Conservation (phyloP, 2,113 vertebrate species). For the Herpailurus yagouaroundi region DNA sequence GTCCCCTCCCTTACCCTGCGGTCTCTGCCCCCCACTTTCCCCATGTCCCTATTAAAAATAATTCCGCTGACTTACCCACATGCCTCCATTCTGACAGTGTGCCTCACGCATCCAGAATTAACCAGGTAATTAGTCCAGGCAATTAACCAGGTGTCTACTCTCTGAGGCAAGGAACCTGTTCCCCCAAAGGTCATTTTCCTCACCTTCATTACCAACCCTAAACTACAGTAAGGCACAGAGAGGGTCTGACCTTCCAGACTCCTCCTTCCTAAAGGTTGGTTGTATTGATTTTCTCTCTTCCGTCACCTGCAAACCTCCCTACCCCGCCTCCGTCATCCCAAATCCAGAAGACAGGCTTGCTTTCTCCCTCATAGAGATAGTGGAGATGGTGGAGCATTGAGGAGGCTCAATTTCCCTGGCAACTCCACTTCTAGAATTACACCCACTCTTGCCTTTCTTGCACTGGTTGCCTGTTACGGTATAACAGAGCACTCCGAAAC, state of each 20-base stretch:
- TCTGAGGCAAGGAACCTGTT: neutral
- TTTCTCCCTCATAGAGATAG: neutral
- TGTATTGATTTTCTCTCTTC: too few species aligned
- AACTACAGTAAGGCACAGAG: rapidly evolving
- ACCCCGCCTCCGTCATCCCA: neutral
- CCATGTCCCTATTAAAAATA: neutral
- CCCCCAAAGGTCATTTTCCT: neutral
- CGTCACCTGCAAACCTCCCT: neutral
- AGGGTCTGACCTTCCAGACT: too few species aligned
- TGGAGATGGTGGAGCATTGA: too few species aligned
- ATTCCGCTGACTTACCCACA: neutral
- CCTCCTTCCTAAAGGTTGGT: neutral
- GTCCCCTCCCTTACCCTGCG: rapidly evolving
- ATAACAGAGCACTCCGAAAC: neutral
- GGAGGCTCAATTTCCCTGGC: neutral
- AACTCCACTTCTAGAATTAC: too few species aligned
- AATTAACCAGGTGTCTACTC: too few species aligned
- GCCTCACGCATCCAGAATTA: too few species aligned
- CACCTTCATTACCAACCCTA: neutral
- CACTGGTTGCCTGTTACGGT: too few species aligned
- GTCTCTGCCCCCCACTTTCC: too few species aligned
- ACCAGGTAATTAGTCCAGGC: too few species aligned
- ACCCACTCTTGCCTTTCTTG: neutral
- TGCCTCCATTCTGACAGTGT: neutral
- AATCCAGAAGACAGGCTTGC: neutral